Percentiles rank a stretch among this genome's conserved stretches.
phyloP scores from a whole-genome alignment of 2,113 vertebrate species.

The Campylomormyrus tamandua region DNA sequence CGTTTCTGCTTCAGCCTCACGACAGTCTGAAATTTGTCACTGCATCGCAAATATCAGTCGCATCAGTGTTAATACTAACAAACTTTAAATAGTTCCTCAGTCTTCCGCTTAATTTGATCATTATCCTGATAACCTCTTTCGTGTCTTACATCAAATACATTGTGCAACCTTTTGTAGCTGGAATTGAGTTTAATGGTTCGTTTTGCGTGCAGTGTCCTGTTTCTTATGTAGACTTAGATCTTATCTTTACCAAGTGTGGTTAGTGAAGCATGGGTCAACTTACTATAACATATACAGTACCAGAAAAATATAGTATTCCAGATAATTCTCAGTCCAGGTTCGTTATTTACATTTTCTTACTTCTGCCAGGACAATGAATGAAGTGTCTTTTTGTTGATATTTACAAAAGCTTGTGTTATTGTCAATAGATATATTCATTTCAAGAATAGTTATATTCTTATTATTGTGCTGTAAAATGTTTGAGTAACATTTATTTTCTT shows the following conservation, averaged over 20 bases:
- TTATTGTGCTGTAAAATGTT: neutral
- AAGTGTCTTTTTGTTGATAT: neutral
- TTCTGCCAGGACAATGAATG: neutral
- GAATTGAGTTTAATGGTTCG: neutral
- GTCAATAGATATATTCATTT: neutral
- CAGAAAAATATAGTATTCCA: neutral
- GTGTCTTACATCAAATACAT: neutral
- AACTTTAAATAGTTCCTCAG: neutral
- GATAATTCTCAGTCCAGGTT: neutral
- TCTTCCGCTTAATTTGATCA: neutral
- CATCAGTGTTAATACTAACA: neutral
- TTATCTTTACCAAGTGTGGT: neutral
- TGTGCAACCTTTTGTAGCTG: neutral
- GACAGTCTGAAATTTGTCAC: neutral
- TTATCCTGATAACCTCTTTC: neutral
- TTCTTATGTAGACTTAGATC: neutral
- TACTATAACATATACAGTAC: neutral
- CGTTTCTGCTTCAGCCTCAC: neutral
- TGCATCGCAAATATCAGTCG: neutral
- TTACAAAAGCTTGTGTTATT: neutral
- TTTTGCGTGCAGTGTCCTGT: neutral
- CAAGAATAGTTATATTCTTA: neutral
- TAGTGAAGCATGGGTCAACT: neutral
- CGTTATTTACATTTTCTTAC: neutral
- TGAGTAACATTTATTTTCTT: neutral